Evolutionary conservation across 2,113 vertebrate species (phyloP).

Genomic region (Periophthalmus modestus): DNA sequence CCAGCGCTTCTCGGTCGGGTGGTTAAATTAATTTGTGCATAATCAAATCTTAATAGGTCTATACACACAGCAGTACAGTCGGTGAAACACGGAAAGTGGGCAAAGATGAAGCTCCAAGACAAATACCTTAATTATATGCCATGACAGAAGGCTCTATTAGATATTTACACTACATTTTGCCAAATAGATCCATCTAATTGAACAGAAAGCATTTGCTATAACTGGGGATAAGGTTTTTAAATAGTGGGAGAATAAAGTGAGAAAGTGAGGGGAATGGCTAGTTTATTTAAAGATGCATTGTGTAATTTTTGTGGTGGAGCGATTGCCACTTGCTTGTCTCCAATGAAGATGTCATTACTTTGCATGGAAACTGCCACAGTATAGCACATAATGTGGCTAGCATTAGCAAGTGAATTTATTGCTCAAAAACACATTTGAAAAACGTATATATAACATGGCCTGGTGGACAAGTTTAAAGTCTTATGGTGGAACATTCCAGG

Average conservation of each 20-base stretch:
- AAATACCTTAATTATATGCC: slow-evolving; percentile 1
- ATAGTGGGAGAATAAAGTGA: background rate
- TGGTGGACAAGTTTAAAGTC: too few relatives aligned
- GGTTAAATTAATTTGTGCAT: slow-evolving; percentile 57
- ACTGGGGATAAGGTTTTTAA: background rate
- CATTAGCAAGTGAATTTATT: too few relatives aligned
- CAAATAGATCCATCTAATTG: background rate
- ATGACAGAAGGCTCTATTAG: background rate
- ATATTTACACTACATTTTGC: slow-evolving; percentile 3
- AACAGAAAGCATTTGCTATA: background rate
- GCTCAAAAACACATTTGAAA: too few relatives aligned
- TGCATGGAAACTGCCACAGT: too few relatives aligned
- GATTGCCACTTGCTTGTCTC: background rate
- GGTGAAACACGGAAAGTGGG: background rate
- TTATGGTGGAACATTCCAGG: too few relatives aligned
- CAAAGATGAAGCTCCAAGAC: background rate
- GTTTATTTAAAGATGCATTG: background rate
- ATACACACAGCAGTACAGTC: background rate
- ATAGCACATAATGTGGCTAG: too few relatives aligned
- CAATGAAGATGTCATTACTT: background rate
- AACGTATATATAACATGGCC: too few relatives aligned
- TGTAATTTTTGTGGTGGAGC: background rate
- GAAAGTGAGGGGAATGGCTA: background rate
- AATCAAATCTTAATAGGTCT: slow-evolving; percentile 49
- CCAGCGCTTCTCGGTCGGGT: slow-evolving; percentile 31